Conservation (phyloP, 2,888 invertebrate genomes). For the Lysandra coridon region DNA sequence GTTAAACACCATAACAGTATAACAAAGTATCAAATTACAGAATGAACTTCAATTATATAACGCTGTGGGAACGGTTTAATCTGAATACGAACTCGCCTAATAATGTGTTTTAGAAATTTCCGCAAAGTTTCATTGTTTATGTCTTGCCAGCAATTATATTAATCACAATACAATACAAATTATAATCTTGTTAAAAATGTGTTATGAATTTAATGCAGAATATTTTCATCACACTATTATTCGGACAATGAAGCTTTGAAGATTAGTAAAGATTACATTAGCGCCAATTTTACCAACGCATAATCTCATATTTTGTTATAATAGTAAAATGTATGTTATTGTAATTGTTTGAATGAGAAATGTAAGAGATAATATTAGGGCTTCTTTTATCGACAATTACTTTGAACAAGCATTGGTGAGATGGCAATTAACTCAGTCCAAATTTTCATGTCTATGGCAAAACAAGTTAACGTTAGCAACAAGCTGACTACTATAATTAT, state of each 20-base stretch:
- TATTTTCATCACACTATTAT: background rate
- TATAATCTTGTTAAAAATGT: background rate
- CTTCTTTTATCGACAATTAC: background rate
- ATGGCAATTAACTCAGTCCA: background rate
- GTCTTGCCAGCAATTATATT: background rate
- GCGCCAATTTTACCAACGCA: background rate
- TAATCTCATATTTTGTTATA: no score
- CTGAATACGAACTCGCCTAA: background rate
- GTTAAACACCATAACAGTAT: background rate
- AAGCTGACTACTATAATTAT: no score
- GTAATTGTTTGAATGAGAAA: no score
- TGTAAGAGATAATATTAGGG: no score
- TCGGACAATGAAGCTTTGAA: background rate
- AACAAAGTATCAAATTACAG: conserved; percentile 6
- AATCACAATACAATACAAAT: background rate
- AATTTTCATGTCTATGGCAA: background rate
- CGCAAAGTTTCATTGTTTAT: conserved; percentile 9
- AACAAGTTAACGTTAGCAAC: background rate
- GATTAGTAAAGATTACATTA: background rate
- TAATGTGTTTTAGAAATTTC: conserved; percentile 19
- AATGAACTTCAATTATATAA: conserved; percentile 3
- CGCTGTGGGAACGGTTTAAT: conserved; percentile 10
- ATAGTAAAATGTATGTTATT: no score
- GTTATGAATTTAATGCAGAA: background rate
- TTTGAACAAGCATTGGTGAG: background rate